Evolutionary conservation across 1,140 invertebrate genomes (phyloP), one percentile per base, ranked within the genome.

Genomic region (Drosophila cardini): DNA sequence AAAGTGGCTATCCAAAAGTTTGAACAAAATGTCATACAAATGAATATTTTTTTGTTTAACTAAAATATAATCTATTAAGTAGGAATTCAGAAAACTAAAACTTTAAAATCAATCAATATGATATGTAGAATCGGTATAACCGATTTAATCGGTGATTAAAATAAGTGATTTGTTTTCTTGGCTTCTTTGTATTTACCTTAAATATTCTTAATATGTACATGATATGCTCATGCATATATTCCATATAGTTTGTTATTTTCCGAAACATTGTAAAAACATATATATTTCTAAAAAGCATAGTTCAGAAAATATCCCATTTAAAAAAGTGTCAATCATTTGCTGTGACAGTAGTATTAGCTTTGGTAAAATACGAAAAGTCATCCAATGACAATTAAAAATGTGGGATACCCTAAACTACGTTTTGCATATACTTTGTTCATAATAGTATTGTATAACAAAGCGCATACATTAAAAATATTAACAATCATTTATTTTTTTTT

Each of bases 291-390:
- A 81, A 80, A 72, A 65, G 58, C 64, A 78, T 74, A 36, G 21
- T 63, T 68, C 52, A 48, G 45, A 40, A 52, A 74, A 69, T 71
- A 78, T 86, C 81, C 74, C 78, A 86, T 86, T 85, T 86, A 65
- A 86, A 75, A 78, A 85, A 85, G 78, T 85, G 81, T 85, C 81
- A 86, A 71, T 86, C 82, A 81, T 86, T 81, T 72, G 58, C 65
- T 74, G 61, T 74, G 70, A 73, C 70, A 32, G 48, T 34, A 32
- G 48, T 52, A 32, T 6, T 32, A 21, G 46, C 46, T 11, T 50
- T 11, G 11, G 62, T 70, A 18, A 60, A 72, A 74, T 67, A 61
- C 46, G 62, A 85, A 26, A 71, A 86, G 78, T 81, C 81, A 86
- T 72, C 75, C 62, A 50, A 86, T 86, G 82, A 81, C 86, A 69